Conservation (phyloP, 2,797 vertebrate species). For the Darevskia nairensis region DNA sequence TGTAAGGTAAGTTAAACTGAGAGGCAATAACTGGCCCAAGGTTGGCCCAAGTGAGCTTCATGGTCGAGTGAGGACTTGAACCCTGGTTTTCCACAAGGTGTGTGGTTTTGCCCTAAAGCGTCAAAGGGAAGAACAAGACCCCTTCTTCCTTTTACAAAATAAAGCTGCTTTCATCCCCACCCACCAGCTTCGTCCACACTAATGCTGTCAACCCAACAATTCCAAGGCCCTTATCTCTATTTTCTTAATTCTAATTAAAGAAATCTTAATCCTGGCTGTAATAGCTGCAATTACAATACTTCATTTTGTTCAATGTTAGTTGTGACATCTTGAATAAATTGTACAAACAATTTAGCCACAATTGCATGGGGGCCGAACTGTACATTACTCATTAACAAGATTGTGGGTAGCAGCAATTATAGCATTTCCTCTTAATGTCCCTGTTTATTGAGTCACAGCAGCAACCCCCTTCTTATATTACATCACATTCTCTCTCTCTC, state of each 20-base stretch:
- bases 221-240: constrained; percentile 79
- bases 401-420: constrained; percentile 85
- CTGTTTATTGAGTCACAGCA: constrained; percentile 87
- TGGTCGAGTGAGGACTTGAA: too few relatives aligned
- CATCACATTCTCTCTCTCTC: constrained; percentile 48
- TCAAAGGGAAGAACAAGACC: constrained; percentile 9
- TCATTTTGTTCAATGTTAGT: constrained; percentile 88
- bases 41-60: too few relatives aligned
- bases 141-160: constrained; percentile 51
- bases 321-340: constrained; percentile 86
- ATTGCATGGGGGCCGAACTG: constrained; percentile 84
- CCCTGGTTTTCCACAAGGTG: not conserved
- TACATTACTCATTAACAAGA: constrained; percentile 91
- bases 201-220: constrained; percentile 64
- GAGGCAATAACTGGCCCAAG: too few relatives aligned
- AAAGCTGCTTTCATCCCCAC: constrained; percentile 57
- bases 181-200: constrained; percentile 56
- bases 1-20: too few relatives aligned
- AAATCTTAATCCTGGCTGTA: constrained; percentile 87
- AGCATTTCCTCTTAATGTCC: constrained; percentile 87
- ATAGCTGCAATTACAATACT: constrained; percentile 86
- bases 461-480: constrained; percentile 81
- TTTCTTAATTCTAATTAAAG: constrained; percentile 90
- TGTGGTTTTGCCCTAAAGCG: not conserved
- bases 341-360: constrained; percentile 89